phyloP scores from a whole-genome alignment of 2,113 vertebrate species.

The Mesembrinibis cayennensis region DNA sequence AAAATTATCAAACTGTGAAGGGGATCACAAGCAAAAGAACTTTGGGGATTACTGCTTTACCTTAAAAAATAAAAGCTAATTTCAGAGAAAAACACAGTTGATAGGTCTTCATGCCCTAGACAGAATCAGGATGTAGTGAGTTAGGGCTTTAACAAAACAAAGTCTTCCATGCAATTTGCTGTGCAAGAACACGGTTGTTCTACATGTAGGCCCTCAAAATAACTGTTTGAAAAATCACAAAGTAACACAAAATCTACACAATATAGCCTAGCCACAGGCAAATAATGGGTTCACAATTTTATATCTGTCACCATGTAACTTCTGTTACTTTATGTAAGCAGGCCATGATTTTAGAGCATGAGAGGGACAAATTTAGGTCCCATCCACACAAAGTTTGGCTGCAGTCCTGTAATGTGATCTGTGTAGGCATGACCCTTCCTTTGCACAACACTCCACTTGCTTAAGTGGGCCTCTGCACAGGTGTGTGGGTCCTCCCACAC shows the following conservation, averaged over 20 bases:
- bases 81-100: not conserved
- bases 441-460: not conserved
- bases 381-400: not conserved
- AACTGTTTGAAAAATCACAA: not conserved
- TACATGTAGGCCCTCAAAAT: not conserved
- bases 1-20: not conserved
- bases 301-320: not conserved
- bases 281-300: not conserved
- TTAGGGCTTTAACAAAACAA: not conserved
- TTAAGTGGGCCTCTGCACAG: not conserved
- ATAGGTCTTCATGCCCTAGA: not conserved
- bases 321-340: not conserved
- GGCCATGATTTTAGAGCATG: not conserved
- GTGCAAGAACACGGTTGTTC: not conserved
- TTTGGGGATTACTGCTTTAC: not conserved
- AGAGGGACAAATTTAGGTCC: constrained; percentile 2
- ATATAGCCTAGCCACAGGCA: not conserved
- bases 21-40: not conserved
- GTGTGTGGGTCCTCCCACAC: not conserved
- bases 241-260: not conserved
- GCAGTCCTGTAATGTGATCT: not conserved
- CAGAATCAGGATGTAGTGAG: not conserved
- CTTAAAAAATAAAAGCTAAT: not conserved
- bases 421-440: not conserved
- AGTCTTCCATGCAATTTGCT: not conserved